Evolutionary conservation across 2,888 invertebrate genomes (phyloP).

Genomic region (Tetheella fluctuosa): DNA sequence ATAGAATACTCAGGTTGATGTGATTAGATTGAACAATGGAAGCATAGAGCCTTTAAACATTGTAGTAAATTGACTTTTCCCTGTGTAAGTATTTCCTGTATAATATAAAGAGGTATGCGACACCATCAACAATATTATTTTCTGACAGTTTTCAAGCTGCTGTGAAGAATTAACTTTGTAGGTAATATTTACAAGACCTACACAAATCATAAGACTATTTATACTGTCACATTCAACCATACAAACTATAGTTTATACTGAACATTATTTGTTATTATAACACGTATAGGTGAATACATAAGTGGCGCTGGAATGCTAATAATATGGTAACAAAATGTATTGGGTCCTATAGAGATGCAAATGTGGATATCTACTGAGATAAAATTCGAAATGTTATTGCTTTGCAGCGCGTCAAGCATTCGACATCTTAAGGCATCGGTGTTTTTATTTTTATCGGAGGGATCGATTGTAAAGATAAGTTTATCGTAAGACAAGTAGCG

Average conservation of each 20-base stretch:
- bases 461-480: slow-evolving; percentile 83
- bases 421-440: slow-evolving; percentile 66
- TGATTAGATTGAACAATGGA: slow-evolving; percentile 63
- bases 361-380: slow-evolving; percentile 72
- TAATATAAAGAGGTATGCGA: not conserved
- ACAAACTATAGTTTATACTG: not conserved
- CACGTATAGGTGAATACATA: slow-evolving; percentile 38
- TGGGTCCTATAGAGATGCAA: slow-evolving; percentile 76
- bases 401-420: slow-evolving; percentile 74
- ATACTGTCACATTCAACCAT: not conserved
- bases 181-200: not conserved
- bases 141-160: no score
- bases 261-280: not conserved
- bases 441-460: slow-evolving; percentile 79
- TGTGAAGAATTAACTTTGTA: no score
- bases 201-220: not conserved
- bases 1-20: slow-evolving; percentile 62
- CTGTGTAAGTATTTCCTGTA: not conserved
- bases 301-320: slow-evolving; percentile 70
- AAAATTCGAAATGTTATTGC: slow-evolving; percentile 77
- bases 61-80: slow-evolving; percentile 26
- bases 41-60: slow-evolving; percentile 48
- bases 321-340: slow-evolving; percentile 74
- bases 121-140: no score
- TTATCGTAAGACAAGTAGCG: slow-evolving; percentile 83